These are phyloP conservation scores for Urocynchramus pylzowi DNA, from an alignment of 2,113 vertebrate genomes.

Conservation along the genomic window DNA sequence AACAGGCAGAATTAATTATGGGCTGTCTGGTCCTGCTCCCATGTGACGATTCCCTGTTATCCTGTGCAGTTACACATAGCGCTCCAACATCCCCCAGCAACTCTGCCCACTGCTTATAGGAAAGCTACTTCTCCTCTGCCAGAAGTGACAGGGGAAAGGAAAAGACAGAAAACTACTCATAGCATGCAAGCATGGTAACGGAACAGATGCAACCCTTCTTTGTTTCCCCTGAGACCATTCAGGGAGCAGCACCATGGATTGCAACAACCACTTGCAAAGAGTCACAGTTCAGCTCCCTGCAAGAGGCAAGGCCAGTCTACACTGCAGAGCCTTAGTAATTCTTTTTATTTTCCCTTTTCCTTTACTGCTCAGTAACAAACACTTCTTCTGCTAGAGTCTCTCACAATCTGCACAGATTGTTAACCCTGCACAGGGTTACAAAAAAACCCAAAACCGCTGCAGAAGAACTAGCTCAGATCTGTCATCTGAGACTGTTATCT, in stretches of 20 bases:
- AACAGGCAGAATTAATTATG: not conserved
- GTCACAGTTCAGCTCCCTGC: not conserved
- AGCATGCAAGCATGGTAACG: accelerated
- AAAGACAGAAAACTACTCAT: not conserved
- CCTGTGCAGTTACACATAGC: not conserved
- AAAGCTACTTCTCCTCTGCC: not conserved
- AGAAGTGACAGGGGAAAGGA: not conserved
- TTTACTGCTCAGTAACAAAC: not conserved
- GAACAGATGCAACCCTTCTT: not conserved
- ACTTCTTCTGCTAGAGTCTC: not conserved
- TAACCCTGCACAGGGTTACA: no score
- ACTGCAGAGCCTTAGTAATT: not conserved
- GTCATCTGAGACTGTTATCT: not conserved
- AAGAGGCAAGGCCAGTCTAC: not conserved
- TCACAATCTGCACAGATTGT: not conserved
- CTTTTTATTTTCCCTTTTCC: not conserved
- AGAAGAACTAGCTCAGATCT: not conserved
- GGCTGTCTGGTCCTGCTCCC: not conserved
- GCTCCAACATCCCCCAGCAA: not conserved
- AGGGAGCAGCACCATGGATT: not conserved
- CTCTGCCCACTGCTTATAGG: not conserved
- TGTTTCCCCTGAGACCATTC: not conserved
- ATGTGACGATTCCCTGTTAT: not conserved
- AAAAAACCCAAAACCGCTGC: no score
- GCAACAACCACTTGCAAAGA: not conserved